phyloP scores from a whole-genome alignment of 2,797 vertebrate genomes.

The Phrynocephalus vlangalii region DNA sequence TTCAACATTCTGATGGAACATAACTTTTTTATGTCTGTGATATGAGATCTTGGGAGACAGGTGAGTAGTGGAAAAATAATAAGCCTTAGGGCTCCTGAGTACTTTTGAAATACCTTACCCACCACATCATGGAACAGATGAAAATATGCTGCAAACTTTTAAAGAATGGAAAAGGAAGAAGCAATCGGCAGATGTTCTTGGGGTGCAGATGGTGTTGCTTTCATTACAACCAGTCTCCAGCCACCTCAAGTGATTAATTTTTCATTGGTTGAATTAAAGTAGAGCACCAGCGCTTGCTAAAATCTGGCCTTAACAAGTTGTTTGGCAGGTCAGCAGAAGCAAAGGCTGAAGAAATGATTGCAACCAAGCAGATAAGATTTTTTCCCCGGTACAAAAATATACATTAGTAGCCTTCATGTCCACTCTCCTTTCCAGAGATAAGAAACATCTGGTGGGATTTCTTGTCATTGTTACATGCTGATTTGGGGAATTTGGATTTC shows the following conservation, averaged over 20 bases:
- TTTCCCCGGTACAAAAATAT: too few relatives aligned
- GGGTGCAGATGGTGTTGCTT: slow-evolving; percentile 19
- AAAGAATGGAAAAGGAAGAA: background rate
- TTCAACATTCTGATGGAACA: background rate
- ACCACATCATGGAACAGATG: slow-evolving; percentile 9
- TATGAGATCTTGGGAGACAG: slow-evolving; percentile 24
- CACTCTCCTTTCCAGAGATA: too few relatives aligned
- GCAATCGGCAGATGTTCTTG: slow-evolving; percentile 22
- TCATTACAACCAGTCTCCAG: slow-evolving; percentile 16
- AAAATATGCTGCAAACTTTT: background rate
- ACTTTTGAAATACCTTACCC: background rate
- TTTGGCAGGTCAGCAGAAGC: background rate
- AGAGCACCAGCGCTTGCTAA: background rate
- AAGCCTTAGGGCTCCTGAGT: background rate
- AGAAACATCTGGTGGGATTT: too few relatives aligned
- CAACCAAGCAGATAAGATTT: too few relatives aligned
- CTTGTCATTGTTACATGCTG: too few relatives aligned
- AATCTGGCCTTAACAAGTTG: background rate
- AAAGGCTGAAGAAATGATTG: background rate
- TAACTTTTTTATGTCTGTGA: background rate
- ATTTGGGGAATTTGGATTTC: too few relatives aligned
- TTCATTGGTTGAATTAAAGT: background rate
- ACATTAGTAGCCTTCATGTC: too few relatives aligned
- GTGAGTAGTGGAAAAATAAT: background rate
- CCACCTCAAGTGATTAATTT: slow-evolving; percentile 8